Evolutionary conservation across 1,140 invertebrate genomes (phyloP), one percentile per base, ranked within the genome.

Genomic region (Magallana angulata): DNA sequence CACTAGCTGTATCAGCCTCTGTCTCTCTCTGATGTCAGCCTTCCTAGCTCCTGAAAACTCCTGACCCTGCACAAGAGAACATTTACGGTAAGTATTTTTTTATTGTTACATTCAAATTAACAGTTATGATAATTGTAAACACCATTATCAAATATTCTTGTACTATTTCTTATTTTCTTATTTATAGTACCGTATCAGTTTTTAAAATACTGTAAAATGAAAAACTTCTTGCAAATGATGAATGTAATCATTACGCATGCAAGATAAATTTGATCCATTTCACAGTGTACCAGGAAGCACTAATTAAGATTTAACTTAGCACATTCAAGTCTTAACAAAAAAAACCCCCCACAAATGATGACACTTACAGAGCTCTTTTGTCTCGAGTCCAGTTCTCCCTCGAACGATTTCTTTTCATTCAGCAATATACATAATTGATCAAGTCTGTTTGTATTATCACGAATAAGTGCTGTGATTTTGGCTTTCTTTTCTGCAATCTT

Each of bases 1-100:
- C 16, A 95, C 94, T 11, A 95, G 88, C 81, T 95, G 94, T 60
- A 94, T 93, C 60, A 95, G 90, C 57, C 94, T 84, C 89, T 94
- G 92, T 80, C 92, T 90, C 86, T 95, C 94, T 76, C 92, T 91
- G 14, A 94, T 84, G 48, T 94, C 94, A n/a, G 93, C 90, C 71
- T 94, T 93, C 9, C 93, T 90, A n/a, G 89, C 91, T 36, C 93
- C 93, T 64, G 91, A 89, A 85, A 92, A 94, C 87, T 95, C 94
- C 82, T 92, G 92, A 80, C 94, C 94, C 94, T 94, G 90, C 16
- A 87, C 89, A 57, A 89, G 57, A 18, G 48, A 60, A 84, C 59
- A 30, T 30, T 64, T 30, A 85, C 9, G 0, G 24, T 11, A 0
- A 84, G 24, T 18, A 64, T 18, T 14, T 64, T 64, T 18, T 0